Conservation (phyloP, 2,888 invertebrate species). For the Parnassius glacialis region DNA sequence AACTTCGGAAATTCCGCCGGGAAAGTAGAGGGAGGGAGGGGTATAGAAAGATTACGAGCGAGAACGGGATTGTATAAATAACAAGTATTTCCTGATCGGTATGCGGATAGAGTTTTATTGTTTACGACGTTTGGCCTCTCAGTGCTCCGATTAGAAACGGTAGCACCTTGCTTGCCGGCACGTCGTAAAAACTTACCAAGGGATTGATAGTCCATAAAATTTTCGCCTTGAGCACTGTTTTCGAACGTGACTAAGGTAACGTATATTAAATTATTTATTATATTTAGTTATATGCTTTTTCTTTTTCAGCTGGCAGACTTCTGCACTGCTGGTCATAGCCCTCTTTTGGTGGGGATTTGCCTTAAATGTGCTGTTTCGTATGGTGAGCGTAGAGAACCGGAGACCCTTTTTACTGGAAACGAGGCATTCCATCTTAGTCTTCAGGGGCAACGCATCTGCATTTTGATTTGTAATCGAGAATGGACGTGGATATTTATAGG, state of each 20-base stretch:
- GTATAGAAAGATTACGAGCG: slow-evolving; percentile 29
- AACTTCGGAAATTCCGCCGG: slow-evolving; percentile 21
- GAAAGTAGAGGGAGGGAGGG: not conserved
- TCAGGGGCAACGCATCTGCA: no score
- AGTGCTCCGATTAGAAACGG: slow-evolving; percentile 6
- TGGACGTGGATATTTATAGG: no score
- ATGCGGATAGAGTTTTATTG: slow-evolving; percentile 26
- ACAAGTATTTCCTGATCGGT: slow-evolving; percentile 40
- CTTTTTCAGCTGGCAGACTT: no score
- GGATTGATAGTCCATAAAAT: slow-evolving; percentile 22
- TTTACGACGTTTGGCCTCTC: slow-evolving; percentile 18
- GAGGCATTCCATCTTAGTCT: no score
- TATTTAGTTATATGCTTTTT: no score
- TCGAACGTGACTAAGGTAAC: not conserved
- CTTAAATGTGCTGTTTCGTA: no score
- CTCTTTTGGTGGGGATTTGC: no score
- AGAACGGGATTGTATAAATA: slow-evolving; percentile 48
- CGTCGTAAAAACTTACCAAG: slow-evolving; percentile 23
- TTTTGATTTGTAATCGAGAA: no score
- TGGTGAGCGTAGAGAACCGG: no score
- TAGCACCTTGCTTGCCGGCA: slow-evolving; percentile 13
- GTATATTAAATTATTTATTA: no score
- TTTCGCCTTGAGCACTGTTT: slow-evolving; percentile 18
- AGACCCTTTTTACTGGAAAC: no score
- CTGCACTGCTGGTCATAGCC: no score